Base-by-base conservation (phyloP, 35 echinoderm and acorn worm species). In the Anneissia japonica region DNA sequence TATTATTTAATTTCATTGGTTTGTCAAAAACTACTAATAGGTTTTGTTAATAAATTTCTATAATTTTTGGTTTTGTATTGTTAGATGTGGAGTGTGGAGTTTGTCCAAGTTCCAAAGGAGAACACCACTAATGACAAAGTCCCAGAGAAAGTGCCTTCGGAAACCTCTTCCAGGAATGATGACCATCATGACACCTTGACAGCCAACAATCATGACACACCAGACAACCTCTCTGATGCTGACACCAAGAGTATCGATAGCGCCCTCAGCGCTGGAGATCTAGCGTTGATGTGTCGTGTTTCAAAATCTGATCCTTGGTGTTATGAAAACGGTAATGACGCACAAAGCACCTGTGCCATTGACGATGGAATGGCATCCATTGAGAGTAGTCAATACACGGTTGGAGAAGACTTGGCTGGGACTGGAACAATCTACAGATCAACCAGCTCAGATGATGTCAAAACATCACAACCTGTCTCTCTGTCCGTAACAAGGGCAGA, bases 21-120 rank as follows among this genome's bases (percentile, higher is more conserved):
- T n/a, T n/a, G n/a, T n/a, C n/a, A n/a, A n/a, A n/a, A n/a, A n/a
- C n/a, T n/a, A n/a, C n/a, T n/a, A n/a, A n/a, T n/a, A n/a, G n/a
- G n/a, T n/a, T n/a, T n/a, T n/a, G n/a, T n/a, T n/a, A 64, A 19
- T 12, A 64, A 64, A 64, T 26, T 19, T 5, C 9, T 35, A 82
- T 30, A 82, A 38, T 64, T 28, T 34, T 55, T 37, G 31, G 16
- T 81, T 23, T 35, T 84, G 73, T 51, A 23, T 55, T 35, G 4
- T 19, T 37, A 97, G 95, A 97, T 97, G 95, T 97, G 95, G 95
- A 93, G 95, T 86, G 88, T 93, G 19, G 95, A 97, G 73, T 97
- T 93, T 55, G 95, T 97, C 19, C 95, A 97, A 86, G 91, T 97
- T 35, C 95, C 95, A 13, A 91, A 93, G 23, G 88, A 84, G 46